Percentiles rank a stretch among this genome's conserved stretches.
Evolutionary conservation across 2,888 invertebrate genomes (phyloP).

Genomic region (Cantharis rufa): DNA sequence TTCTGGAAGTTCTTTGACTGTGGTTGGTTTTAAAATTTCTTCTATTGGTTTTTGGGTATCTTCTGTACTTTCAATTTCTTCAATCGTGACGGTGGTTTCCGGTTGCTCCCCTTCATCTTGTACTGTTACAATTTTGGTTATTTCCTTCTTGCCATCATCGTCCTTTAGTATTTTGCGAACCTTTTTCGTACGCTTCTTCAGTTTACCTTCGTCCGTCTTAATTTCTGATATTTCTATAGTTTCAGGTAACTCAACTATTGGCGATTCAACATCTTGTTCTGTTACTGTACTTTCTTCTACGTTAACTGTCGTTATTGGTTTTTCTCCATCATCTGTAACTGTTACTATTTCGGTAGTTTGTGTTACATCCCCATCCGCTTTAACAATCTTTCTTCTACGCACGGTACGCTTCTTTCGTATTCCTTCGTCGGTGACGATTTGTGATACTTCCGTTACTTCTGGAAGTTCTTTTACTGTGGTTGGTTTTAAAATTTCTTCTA

Average conservation of each 20-base stretch:
- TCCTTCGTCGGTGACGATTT: constrained; percentile 25
- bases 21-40: constrained; percentile 13
- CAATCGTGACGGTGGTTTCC: constrained; percentile 41
- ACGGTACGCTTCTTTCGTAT: constrained; percentile 37
- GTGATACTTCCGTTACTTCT: constrained; percentile 40
- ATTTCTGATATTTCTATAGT: constrained; percentile 39
- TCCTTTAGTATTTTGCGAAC: constrained; percentile 53
- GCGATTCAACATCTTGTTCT: constrained; percentile 33
- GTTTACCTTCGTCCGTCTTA: constrained; percentile 39
- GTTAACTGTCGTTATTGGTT: constrained; percentile 42
- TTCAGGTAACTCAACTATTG: constrained; percentile 39
- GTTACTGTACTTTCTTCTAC: constrained; percentile 37
- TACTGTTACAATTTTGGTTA: constrained; percentile 56
- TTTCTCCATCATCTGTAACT: constrained; percentile 44
- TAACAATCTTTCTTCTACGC: constrained; percentile 50
- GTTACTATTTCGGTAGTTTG: constrained; percentile 49
- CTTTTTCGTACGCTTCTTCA: constrained; percentile 45
- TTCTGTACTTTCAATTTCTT: constrained; percentile 23
- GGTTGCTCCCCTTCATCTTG: constrained; percentile 56
- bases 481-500: neutral
- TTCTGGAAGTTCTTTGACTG: constrained; percentile 24
- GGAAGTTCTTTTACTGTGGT: constrained; percentile 44
- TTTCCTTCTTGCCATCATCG: constrained; percentile 51
- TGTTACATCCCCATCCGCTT: constrained; percentile 40
- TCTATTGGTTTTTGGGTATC: constrained; percentile 37